A percentile compares a stretch with the other conserved stretches of the same genome.
These are phyloP conservation scores for Alligator sinensis DNA, from an alignment of 2,113 vertebrate genomes.

Conservation along the genomic window DNA sequence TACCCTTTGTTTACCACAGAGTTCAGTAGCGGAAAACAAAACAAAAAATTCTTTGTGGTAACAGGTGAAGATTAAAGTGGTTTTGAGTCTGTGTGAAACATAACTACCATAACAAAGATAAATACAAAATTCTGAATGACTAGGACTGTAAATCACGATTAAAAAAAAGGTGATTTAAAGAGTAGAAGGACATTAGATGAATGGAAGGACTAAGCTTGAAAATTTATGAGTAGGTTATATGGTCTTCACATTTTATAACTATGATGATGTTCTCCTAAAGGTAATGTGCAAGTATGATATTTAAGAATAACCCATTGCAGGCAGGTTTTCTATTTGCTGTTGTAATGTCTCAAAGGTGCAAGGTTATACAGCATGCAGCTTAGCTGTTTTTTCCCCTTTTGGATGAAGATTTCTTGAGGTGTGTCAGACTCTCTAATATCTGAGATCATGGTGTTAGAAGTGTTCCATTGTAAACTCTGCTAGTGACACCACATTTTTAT, in stretches of 20 bases:
- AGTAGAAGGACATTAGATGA: neutral
- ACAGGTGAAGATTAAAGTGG: constrained; percentile 65
- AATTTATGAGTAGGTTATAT: neutral
- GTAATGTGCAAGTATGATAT: neutral
- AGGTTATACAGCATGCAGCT: neutral
- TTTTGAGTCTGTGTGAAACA: constrained; percentile 51
- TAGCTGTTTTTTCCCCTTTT: neutral
- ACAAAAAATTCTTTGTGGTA: constrained; percentile 68
- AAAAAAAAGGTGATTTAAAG: neutral
- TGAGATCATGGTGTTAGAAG: neutral
- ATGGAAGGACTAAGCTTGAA: neutral
- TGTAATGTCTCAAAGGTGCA: neutral
- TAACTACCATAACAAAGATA: constrained; percentile 52
- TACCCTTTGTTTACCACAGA: constrained; percentile 69
- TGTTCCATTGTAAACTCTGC: neutral
- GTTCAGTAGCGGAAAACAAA: constrained; percentile 59
- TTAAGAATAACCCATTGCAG: neutral
- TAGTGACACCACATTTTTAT: neutral
- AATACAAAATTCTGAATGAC: neutral
- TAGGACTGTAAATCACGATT: neutral
- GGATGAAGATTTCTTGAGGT: neutral
- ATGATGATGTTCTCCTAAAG: neutral
- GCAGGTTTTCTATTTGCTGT: neutral
- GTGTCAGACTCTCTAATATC: neutral
- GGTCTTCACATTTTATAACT: neutral